Evolutionary conservation across 2,888 invertebrate genomes (phyloP), one percentile per base, ranked within the genome.

Genomic region (Lasioglossum oenotherae): DNA sequence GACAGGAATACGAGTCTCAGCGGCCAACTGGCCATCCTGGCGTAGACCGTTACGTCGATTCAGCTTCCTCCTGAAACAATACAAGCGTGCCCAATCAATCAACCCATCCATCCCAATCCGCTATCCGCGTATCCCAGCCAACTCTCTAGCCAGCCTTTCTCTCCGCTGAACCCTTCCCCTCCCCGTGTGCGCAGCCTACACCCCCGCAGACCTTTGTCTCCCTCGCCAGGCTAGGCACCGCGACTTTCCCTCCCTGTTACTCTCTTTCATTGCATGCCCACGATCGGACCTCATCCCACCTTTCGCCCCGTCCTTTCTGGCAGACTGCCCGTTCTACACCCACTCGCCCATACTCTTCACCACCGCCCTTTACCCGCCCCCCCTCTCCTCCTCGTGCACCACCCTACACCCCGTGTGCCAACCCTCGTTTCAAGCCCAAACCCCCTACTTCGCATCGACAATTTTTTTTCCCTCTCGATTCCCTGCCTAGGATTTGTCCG

Each of bases 11-110:
- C 92, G 92, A 93, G 92, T 92, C 93, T 94, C 91, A 94, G 92
- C 93, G 93, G 93, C 93, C 93, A 94, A 93, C 93, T 92, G 94
- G 93, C 94, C 94, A 94, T 94, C 93, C 93, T 94, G 94, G 92
- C 93, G 93, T 93, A 94, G 94, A 94, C 92, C 94, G 95, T 95
- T 95, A 95, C 95, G 95, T 95, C 93, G 95, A 95, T 95, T 94
- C 95, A 93, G 94, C 94, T 93, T 94, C 93, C 94, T 95, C 95
- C 95, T 95, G 94, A 93, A 94, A 95, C 95, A 94, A 94, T 93
- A 93, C 92, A 93, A 94, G 91, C 93, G 92, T 93, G 90, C 92
- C 92, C 95, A 93, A 95, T 95, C 94, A 94, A 94, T 95, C 95
- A 94, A 94, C 88, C 92, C 92, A 92, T 93, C 92, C 92, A 92